Percentiles rank a stretch among this genome's conserved stretches.
Conservation (phyloP, 2,797 vertebrate genomes). For the Telmatherina bonti region DNA sequence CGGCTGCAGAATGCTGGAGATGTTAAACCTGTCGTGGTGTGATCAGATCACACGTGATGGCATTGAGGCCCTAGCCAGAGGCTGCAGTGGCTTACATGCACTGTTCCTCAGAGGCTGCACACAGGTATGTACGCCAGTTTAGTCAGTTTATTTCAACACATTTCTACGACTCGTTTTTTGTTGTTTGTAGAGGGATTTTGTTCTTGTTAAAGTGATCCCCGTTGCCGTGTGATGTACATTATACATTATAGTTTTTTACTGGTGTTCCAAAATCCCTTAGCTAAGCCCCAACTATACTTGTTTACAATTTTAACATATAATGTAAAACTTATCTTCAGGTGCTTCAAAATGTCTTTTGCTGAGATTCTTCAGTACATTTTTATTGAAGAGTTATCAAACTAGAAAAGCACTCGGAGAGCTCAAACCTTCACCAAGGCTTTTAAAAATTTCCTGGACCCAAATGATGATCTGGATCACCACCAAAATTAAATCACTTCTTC, state of each 20-base stretch:
- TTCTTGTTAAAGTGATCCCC: background rate
- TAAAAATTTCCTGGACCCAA: no score
- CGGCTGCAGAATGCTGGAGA: conserved; percentile 92
- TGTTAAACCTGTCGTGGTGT: conserved; percentile 94
- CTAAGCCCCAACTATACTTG: background rate
- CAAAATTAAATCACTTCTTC: no score
- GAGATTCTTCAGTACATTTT: background rate
- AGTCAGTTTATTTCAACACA: background rate
- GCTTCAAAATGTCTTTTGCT: background rate
- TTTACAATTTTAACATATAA: background rate
- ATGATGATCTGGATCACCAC: no score
- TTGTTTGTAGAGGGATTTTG: background rate
- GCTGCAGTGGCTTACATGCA: conserved; percentile 87
- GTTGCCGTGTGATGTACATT: background rate
- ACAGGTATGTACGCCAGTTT: conserved; percentile 81
- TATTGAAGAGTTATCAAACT: no score
- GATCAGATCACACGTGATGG: conserved; percentile 95
- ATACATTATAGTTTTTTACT: no score
- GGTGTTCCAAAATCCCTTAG: background rate
- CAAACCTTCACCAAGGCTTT: no score
- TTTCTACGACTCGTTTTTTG: conserved; percentile 1
- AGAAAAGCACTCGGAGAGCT: no score
- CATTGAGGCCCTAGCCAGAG: conserved; percentile 90
- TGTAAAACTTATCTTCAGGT: background rate
- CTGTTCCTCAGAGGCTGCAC: conserved; percentile 94